Conservation (phyloP, 2,113 vertebrate species). For the Gila orcuttii region DNA sequence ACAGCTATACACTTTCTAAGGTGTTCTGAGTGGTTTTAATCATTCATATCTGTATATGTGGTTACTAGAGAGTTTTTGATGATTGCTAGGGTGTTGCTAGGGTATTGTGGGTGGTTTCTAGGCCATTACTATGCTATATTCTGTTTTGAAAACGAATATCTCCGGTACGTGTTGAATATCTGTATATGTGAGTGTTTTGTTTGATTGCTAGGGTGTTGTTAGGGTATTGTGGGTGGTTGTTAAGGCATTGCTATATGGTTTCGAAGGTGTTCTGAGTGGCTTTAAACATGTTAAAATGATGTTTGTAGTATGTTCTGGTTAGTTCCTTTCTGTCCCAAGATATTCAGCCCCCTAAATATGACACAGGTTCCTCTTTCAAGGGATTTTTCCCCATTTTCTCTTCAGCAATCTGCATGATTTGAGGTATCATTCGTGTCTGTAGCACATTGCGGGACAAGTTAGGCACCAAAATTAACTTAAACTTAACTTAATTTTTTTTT, state of each 20-base stretch:
- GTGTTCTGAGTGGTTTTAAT: not conserved
- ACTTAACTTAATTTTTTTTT: too few relatives aligned
- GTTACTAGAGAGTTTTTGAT: not conserved
- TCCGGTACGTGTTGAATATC: not conserved
- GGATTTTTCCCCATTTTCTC: not conserved
- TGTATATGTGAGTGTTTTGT: too few relatives aligned
- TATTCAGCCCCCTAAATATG: not conserved
- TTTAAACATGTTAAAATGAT: not conserved
- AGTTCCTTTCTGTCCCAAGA: not conserved
- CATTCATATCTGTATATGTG: not conserved
- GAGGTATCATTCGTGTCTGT: not conserved
- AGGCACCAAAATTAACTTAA: not conserved
- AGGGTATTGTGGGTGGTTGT: not conserved
- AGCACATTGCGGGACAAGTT: not conserved
- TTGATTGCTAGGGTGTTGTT: not conserved
- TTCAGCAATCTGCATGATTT: not conserved
- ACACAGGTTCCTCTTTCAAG: not conserved
- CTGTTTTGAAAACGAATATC: not conserved
- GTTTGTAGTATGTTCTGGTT: not conserved
- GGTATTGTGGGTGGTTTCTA: not conserved
- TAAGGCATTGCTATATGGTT: not conserved
- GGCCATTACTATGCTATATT: not conserved
- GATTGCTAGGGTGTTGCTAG: not conserved
- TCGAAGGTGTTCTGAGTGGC: not conserved
- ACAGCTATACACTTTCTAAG: not conserved